phyloP scores from a whole-genome alignment of 1,140 invertebrate genomes.

The Zaprionus camerounensis region DNA sequence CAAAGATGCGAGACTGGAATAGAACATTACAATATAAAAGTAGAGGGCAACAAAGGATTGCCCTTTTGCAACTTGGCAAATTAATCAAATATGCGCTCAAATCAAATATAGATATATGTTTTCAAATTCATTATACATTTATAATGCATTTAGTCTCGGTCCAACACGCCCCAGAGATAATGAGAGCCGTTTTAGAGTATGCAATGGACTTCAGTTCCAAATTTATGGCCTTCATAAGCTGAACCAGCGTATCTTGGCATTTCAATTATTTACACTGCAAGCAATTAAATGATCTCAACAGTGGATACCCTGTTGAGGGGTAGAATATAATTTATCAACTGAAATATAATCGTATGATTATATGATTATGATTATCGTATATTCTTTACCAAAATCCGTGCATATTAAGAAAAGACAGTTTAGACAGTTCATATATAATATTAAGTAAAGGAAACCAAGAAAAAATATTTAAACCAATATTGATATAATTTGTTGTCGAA shows the following conservation, averaged over 20 bases:
- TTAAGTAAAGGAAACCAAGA: too few relatives aligned
- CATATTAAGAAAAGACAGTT: too few relatives aligned
- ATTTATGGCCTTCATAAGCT: not conserved
- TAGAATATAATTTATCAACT: too few relatives aligned
- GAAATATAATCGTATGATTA: too few relatives aligned
- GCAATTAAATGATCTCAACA: not conserved
- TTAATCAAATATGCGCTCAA: not conserved
- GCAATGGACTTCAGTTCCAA: not conserved
- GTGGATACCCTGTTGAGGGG: not conserved
- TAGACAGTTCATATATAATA: too few relatives aligned
- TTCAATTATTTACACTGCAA: not conserved
- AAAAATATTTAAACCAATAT: too few relatives aligned
- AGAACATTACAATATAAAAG: not conserved
- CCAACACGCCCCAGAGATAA: not conserved
- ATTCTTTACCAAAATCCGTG: too few relatives aligned
- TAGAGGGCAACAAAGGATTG: not conserved
- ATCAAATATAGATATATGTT: slow-evolving; percentile 1
- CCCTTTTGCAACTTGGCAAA: not conserved
- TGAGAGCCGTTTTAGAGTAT: not conserved
- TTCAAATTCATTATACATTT: not conserved
- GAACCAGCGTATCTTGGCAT: not conserved
- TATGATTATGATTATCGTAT: too few relatives aligned
- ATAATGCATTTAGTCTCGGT: not conserved
- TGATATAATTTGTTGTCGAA: not conserved
- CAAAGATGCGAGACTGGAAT: slow-evolving; percentile 2